Conservation (phyloP, 1,140 invertebrate species). For the Telenomus remus region DNA sequence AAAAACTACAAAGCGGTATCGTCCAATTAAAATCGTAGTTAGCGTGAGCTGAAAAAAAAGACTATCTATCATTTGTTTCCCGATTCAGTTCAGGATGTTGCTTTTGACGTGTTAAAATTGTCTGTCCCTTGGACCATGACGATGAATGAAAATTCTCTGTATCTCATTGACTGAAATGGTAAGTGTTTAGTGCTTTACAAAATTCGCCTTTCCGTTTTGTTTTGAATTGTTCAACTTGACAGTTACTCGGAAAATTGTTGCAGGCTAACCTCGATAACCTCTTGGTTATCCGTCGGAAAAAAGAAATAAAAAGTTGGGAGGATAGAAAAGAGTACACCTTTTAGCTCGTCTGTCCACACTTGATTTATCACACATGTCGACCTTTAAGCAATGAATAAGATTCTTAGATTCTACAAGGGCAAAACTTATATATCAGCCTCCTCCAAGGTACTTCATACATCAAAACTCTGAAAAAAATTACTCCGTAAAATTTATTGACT, state of each 20-base stretch:
- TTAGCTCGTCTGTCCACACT: background rate
- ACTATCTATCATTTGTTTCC: slow-evolving; percentile 28
- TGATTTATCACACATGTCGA: slow-evolving; percentile 41
- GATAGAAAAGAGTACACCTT: slow-evolving; percentile 8
- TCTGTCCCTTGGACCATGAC: slow-evolving; percentile 27
- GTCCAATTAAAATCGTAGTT: slow-evolving; percentile 14
- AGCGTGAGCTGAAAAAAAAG: slow-evolving; percentile 8
- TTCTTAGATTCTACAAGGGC: slow-evolving; percentile 11
- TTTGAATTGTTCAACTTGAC: too few relatives aligned
- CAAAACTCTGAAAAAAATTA: background rate
- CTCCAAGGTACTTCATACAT: slow-evolving; percentile 19
- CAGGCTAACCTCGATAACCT: slow-evolving; percentile 17
- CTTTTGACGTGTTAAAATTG: slow-evolving; percentile 33
- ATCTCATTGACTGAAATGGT: slow-evolving; percentile 13
- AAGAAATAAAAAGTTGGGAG: background rate
- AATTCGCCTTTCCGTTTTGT: background rate
- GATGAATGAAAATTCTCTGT: slow-evolving; percentile 33
- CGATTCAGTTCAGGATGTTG: slow-evolving; percentile 34
- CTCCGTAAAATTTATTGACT: background rate
- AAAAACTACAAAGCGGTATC: too few relatives aligned
- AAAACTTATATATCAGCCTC: slow-evolving; percentile 11
- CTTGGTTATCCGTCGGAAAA: background rate
- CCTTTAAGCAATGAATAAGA: slow-evolving; percentile 38
- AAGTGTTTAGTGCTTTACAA: background rate
- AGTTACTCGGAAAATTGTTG: slow-evolving; percentile 9